Evolutionary conservation across 2,888 invertebrate species (phyloP), one percentile per base, ranked within the genome.

Genomic region (Zele albiditarsus): DNA sequence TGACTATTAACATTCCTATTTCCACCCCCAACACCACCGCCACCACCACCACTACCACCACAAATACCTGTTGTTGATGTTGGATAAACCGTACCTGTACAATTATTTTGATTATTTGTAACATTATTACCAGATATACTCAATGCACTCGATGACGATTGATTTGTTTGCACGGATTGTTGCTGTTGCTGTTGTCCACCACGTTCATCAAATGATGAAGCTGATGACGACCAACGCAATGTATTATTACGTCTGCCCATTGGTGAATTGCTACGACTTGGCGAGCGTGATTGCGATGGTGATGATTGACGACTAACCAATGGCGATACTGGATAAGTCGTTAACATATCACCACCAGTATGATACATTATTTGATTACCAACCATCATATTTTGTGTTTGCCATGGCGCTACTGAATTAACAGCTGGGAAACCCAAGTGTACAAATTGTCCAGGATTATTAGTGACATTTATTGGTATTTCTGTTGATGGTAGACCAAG

Each of bases 261-360:
- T 42, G 89, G 89, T 38, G 89, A 88, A 77, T 86, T 88, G 74
- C 88, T 89, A 73, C 88, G 84, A 82, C 89, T 89, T 78, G 88
- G 88, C 66, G 88, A 87, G 74, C 88, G 85, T 83, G 95, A 95
- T 86, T 94, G 95, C 77, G 94, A 93, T 63, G 96, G 95, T 62
- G 96, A 95, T 70, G 94, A 93, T 82, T 93, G 92, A 81, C 93
- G 93, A 84, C 93, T 94, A 86, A 94, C 92, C 88, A 94, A 92
- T 14, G 95, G 95, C 67, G 95, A 94, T 78, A 93, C 90, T 70
- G 94, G 92, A 82, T 87, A 89, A 81, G 85, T 83, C 81, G 88
- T 8, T 20, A 53, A 79, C 77, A 87, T 81, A 33, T 89, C 89
- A 66, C 82, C 83, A 23, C 85, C 23, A 53, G 8, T 82, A 25